Conservation (phyloP, 2,888 invertebrate genomes). For the Zygogramma bicolorata region DNA sequence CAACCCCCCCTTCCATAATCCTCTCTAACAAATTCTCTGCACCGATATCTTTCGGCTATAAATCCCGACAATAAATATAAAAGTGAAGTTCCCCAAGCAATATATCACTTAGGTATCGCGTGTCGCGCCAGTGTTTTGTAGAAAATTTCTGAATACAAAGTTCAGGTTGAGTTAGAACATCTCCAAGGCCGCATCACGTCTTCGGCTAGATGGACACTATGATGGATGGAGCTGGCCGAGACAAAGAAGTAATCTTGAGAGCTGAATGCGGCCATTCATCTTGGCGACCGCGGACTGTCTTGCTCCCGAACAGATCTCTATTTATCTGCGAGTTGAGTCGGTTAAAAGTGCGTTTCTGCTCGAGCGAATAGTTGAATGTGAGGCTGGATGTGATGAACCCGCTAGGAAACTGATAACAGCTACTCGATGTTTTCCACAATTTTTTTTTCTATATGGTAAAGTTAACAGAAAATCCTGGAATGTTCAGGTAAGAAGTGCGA, state of each 20-base stretch:
- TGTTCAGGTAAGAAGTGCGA: too few relatives aligned
- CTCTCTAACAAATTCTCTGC: neutral
- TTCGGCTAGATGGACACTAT: conserved; percentile 56
- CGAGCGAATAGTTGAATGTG: neutral
- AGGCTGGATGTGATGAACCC: neutral
- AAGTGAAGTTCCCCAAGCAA: conserved; percentile 41
- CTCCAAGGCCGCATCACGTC: conserved; percentile 32
- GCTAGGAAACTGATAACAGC: neutral
- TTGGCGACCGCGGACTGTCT: conserved; percentile 54
- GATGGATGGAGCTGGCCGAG: conserved; percentile 55
- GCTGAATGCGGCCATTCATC: conserved; percentile 58
- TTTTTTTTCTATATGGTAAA: too few relatives aligned
- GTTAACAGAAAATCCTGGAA: too few relatives aligned
- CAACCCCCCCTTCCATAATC: neutral
- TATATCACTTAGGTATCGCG: conserved; percentile 47
- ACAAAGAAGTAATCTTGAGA: conserved; percentile 57
- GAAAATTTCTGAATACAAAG: conserved; percentile 37
- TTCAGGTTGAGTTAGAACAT: conserved; percentile 31
- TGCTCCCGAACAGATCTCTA: conserved; percentile 38
- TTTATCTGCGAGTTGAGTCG: conserved; percentile 32
- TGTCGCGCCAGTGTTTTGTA: conserved; percentile 38
- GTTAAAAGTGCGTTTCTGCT: conserved; percentile 6
- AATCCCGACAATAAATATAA: conserved; percentile 48
- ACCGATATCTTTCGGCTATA: conserved; percentile 35
- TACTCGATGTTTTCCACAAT: too few relatives aligned